Percentiles rank a stretch among this genome's conserved stretches.
These are phyloP conservation scores for Phymorhynchus buccinoides DNA, from an alignment of 1,140 invertebrate species.

Conservation along the genomic window DNA sequence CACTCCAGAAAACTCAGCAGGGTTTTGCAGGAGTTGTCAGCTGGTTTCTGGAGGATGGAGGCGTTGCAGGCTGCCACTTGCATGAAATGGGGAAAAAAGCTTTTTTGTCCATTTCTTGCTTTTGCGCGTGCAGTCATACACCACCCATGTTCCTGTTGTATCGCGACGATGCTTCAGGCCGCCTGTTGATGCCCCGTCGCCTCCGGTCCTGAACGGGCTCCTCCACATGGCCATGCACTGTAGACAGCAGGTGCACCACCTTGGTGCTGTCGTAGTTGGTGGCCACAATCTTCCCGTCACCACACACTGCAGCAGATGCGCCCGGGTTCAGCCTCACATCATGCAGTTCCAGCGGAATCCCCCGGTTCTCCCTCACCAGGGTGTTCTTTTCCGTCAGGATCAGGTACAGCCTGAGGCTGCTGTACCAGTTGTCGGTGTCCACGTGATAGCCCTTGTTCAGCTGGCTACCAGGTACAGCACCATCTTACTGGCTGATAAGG, in stretches of 20 bases:
- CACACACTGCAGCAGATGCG: constrained; percentile 26
- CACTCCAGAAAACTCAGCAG: background rate
- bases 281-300: constrained; percentile 35
- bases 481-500: too few relatives aligned
- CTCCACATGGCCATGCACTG: constrained; percentile 36
- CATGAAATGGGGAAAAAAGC: constrained; percentile 33
- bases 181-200: background rate
- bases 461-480: too few relatives aligned
- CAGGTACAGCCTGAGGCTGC: too few relatives aligned
- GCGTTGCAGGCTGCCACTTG: constrained; percentile 38
- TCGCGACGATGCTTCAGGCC: background rate
- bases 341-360: too few relatives aligned
- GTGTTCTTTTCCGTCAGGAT: too few relatives aligned
- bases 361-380: too few relatives aligned
- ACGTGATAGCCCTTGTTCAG: too few relatives aligned
- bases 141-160: constrained; percentile 43
- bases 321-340: constrained; percentile 12
- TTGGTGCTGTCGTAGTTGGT: constrained; percentile 41
- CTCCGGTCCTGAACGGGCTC: background rate
- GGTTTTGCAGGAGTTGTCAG: constrained; percentile 14
- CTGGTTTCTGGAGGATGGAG: constrained; percentile 28
- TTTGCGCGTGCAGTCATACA: constrained; percentile 35
- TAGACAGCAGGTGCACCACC: constrained; percentile 36
- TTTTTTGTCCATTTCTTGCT: constrained; percentile 46
- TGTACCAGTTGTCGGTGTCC: too few relatives aligned